Evolutionary conservation across 2,113 vertebrate species (phyloP).

Genomic region (Zootoca vivipara): DNA sequence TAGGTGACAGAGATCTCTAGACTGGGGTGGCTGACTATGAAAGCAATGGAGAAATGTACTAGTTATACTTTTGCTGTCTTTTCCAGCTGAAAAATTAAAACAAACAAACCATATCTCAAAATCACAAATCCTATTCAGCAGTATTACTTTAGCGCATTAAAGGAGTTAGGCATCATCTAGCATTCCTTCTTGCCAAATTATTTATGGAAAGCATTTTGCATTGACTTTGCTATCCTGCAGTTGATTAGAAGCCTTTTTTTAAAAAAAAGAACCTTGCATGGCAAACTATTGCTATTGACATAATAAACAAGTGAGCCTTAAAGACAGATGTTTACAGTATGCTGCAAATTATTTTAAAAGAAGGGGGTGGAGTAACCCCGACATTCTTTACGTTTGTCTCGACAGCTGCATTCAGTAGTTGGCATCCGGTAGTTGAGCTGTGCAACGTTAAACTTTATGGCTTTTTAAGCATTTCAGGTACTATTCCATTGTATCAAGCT

Average conservation of each 20-base stretch:
- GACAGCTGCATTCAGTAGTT: constrained; percentile 47
- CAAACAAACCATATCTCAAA: background rate
- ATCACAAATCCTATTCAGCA: constrained; percentile 52
- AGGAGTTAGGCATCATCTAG: constrained; percentile 40
- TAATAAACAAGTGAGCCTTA: background rate
- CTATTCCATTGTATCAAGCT: constrained; percentile 69
- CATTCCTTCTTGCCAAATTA: constrained; percentile 42
- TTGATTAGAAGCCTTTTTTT: constrained; percentile 43
- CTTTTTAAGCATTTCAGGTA: constrained; percentile 68
- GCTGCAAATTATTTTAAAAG: constrained; percentile 49
- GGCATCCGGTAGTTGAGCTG: constrained; percentile 46
- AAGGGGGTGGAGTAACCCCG: constrained; percentile 26
- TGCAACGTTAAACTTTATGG: constrained; percentile 55
- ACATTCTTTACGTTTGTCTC: constrained; percentile 28
- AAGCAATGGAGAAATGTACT: background rate
- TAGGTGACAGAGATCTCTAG: background rate
- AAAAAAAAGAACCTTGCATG: background rate
- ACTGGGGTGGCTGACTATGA: background rate
- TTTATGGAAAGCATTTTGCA: constrained; percentile 48
- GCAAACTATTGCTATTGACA: background rate
- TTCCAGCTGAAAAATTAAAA: background rate
- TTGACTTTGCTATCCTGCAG: constrained; percentile 51
- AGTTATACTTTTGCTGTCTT: background rate
- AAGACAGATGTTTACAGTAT: constrained; percentile 9
- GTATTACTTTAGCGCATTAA: constrained; percentile 44